Conservation (phyloP, 2,888 invertebrate species). For the Sinelater perroti region DNA sequence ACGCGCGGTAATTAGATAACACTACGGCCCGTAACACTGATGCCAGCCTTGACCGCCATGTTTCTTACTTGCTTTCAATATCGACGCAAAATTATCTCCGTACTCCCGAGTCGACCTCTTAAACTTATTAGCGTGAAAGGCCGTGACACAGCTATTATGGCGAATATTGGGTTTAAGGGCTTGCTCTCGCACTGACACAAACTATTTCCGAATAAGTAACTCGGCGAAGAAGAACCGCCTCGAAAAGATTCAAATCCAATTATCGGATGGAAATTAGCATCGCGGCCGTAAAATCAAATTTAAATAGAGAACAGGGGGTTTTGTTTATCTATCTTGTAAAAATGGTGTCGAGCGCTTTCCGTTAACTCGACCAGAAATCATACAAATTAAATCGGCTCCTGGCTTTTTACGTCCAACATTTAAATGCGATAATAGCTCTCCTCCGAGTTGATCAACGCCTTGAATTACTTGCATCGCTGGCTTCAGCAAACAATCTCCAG, state of each 20-base stretch:
- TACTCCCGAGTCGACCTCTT: conserved; percentile 34
- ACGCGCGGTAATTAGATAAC: no score
- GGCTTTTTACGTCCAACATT: conserved; percentile 39
- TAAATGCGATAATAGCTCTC: conserved; percentile 47
- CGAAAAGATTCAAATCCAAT: conserved; percentile 10
- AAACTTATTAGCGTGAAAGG: conserved; percentile 42
- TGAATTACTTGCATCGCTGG: conserved; percentile 52
- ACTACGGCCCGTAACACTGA: no score
- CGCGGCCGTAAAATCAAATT: conserved; percentile 9
- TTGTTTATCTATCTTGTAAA: conserved; percentile 19
- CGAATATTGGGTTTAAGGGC: conserved; percentile 28
- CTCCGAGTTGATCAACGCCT: conserved; percentile 50
- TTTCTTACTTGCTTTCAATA: conserved; percentile 36
- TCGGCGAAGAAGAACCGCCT: neutral
- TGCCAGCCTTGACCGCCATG: conserved; percentile 33
- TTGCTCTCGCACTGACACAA: conserved; percentile 15
- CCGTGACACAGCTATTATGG: conserved; percentile 25
- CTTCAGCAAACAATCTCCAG: conserved; percentile 51
- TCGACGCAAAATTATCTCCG: conserved; percentile 40
- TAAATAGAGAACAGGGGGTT: conserved; percentile 13
- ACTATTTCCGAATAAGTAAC: conserved; percentile 5
- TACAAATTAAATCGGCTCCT: conserved; percentile 35
- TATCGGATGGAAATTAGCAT: conserved; percentile 4
- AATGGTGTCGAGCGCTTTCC: conserved; percentile 27
- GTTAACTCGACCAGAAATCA: conserved; percentile 34